Base-by-base conservation (phyloP, 2,113 vertebrate species). In the Tupaia tana region DNA sequence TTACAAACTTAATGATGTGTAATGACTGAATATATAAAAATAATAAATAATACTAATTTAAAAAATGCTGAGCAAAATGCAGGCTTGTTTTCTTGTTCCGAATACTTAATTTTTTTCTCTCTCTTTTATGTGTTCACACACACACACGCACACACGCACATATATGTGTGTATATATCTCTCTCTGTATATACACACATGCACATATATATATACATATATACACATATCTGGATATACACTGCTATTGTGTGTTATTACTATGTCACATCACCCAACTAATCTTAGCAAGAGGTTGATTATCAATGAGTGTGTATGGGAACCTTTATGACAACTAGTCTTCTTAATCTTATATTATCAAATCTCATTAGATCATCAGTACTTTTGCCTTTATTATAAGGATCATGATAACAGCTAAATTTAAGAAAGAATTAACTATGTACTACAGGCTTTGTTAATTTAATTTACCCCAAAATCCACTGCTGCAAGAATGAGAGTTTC, bases 381-480 rank as follows among this genome's bases (percentile, higher is more conserved):
- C 25, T 82, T 82, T 93, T 77, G 69, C 14, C 61, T 64, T 64
- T 93, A 63, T 78, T 75, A 87, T 83, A 83, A 94, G 54, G 63
- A 59, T 87, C 52, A 18, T 63, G 20, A 66, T 64, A 67, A 83
- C 67, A 52, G 58, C 6, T 86, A 3, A 56, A 64, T 43, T 54
- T 63, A 11, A 0, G 11, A 89, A 86, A 93, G 34, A n/a, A 19
- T 54, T 27, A 89, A 31, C n/a, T 27, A 2, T 58, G 24, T 7
- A 20, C 56, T 61, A 2, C 1, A 56, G 70, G 14, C 31, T 92
- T 70, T 90, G 34, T 18, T 89, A 24, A 64, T 66, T 89, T 78
- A 69, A 71, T 93, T 15, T 89, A 24, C 14, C 59, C 86, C 67
- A 43, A 6, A 10, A 12, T 12, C 67, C 6, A 8, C n/a, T 75